Evolutionary conservation across 2,797 vertebrate genomes (phyloP), one percentile per base, ranked within the genome.

Genomic region (Chiloscyllium punctatum): DNA sequence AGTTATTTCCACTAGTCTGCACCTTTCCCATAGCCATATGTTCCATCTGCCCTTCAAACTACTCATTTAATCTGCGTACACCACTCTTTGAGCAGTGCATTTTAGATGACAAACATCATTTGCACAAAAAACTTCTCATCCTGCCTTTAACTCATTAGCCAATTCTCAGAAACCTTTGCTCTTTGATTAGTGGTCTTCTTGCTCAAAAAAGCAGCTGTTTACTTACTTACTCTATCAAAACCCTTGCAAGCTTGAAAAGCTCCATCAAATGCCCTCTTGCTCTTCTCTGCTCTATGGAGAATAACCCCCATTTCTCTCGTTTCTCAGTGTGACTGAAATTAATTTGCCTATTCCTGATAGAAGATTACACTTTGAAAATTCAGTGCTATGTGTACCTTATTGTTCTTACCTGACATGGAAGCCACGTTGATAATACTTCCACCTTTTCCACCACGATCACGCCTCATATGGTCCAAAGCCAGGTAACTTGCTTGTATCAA

Each of bases 401-500:
- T 33, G 25, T 33, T 77, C 71, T 57, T 95, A 95, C 94, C 48
- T 95, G 94, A 95, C 94, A 95, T 95, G 30, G 94, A 95, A 51
- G 94, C 71, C 48, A 95, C 27, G 42, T 95, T 95, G 27, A 95
- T 71, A 95, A 95, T 95, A 18, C 72, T 53, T 1, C 94, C 94
- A 37, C 94, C 94, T 3, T 95, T 16, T 2, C 94, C 94, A 33
- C 71, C 71, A 66, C 16, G 71, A 3, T 95, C 94, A 53, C 72
- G n/a, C 71, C 94, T 95, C 94, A 95, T 95, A 42, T 95, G 94
- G 30, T 95, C 69, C 72, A 95, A 72, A 74, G 94, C 94, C 71
- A 95, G 71, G 23, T 95, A 95, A 77, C 71, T 95, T 95, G 94
- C 71, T 74, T 95, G 94, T 77, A 95, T 77, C 71, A 95, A 95